These are phyloP conservation scores for Acrobasis consociella DNA, from an alignment of 2,888 invertebrate species.

Conservation along the genomic window DNA sequence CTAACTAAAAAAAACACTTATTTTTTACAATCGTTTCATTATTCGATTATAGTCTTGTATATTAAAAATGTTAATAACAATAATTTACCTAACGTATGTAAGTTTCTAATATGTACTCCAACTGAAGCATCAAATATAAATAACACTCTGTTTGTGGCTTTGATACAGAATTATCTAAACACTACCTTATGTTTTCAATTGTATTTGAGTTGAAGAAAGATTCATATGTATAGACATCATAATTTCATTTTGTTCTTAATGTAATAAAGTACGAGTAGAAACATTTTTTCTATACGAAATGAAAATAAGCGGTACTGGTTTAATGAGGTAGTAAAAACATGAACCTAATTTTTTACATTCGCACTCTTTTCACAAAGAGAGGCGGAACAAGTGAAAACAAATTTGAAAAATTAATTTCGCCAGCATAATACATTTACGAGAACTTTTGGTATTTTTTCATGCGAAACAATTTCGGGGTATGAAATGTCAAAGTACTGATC, in stretches of 20 bases:
- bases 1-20: too few relatives aligned
- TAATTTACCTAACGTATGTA: too few relatives aligned
- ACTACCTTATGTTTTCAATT: too few relatives aligned
- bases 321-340: slow-evolving; percentile 48
- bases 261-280: slow-evolving; percentile 44
- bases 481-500: slow-evolving; percentile 33
- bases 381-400: slow-evolving; percentile 31
- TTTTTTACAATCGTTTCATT: too few relatives aligned
- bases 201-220: background rate
- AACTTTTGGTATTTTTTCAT: background rate
- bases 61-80: too few relatives aligned
- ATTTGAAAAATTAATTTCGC: slow-evolving; percentile 14
- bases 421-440: background rate
- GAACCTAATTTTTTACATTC: slow-evolving; percentile 38
- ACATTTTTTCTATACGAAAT: slow-evolving; percentile 44
- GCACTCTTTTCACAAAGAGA: slow-evolving; percentile 18
- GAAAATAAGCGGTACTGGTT: slow-evolving; percentile 42
- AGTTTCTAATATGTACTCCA: too few relatives aligned
- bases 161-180: too few relatives aligned
- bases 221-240: slow-evolving; percentile 4
- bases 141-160: too few relatives aligned
- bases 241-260: slow-evolving; percentile 21
- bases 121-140: too few relatives aligned
- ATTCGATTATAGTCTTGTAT: too few relatives aligned
- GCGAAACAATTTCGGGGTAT: background rate